A percentile compares a stretch with the other conserved stretches of the same genome.
These are phyloP conservation scores for Labeo catla DNA, from an alignment of 2,113 vertebrate genomes.

Conservation along the genomic window DNA sequence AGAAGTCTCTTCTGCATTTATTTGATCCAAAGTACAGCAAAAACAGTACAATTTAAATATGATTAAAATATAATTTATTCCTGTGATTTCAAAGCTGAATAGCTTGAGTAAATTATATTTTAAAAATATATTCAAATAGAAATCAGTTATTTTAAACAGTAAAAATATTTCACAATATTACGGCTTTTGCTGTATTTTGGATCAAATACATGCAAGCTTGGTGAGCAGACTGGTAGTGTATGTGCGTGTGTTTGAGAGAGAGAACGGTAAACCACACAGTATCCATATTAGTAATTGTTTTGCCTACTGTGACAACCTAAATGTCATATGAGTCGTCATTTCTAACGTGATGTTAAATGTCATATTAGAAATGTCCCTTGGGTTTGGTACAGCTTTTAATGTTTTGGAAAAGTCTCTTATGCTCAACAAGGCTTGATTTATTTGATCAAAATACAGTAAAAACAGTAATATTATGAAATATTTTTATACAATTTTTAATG, in stretches of 20 bases:
- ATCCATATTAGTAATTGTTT: background rate
- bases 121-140: too few species aligned
- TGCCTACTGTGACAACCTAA: background rate
- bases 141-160: too few species aligned
- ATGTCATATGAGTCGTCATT: background rate
- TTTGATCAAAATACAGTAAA: background rate
- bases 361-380: background rate
- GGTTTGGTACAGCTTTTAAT: background rate
- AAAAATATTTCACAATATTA: too few species aligned
- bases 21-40: too few species aligned
- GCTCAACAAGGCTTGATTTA: background rate
- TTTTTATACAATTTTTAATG: background rate
- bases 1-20: too few species aligned
- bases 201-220: too few species aligned
- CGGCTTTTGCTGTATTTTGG: too few species aligned
- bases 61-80: too few species aligned
- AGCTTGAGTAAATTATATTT: too few species aligned
- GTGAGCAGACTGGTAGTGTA: too few species aligned
- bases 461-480: background rate
- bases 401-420: background rate
- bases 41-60: too few species aligned
- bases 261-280: background rate
- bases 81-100: too few species aligned
- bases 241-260: background rate
- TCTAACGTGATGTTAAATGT: background rate